phyloP scores from a whole-genome alignment of 2,888 invertebrate species.

The Tetropium fuscum region DNA sequence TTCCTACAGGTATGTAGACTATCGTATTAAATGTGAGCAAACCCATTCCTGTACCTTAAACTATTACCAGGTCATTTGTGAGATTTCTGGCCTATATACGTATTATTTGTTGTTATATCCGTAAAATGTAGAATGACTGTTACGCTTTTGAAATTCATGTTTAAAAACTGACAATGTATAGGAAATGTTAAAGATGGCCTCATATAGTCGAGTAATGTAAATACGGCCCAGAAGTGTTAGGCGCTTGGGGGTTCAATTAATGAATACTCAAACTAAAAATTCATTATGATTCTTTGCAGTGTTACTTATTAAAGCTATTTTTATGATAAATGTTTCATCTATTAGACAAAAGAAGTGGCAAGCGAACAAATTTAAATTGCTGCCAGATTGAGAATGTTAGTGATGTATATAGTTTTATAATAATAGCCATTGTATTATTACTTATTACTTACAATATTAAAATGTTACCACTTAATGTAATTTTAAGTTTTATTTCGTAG shows the following conservation, averaged over 20 bases:
- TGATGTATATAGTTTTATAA: slow-evolving; percentile 62
- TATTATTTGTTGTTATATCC: slow-evolving; percentile 46
- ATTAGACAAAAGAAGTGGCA: slow-evolving; percentile 47
- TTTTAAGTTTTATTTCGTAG: slow-evolving; percentile 56
- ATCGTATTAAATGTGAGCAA: too few relatives aligned
- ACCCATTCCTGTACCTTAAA: slow-evolving; percentile 27
- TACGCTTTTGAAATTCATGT: slow-evolving; percentile 43
- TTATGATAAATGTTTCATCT: slow-evolving; percentile 52
- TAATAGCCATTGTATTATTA: slow-evolving; percentile 55
- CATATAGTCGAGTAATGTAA: slow-evolving; percentile 37
- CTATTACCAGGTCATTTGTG: slow-evolving; percentile 40
- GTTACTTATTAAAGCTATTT: slow-evolving; percentile 52
- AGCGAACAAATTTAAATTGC: slow-evolving; percentile 39
- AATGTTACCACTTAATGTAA: slow-evolving; percentile 53
- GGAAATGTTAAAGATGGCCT: slow-evolving; percentile 41
- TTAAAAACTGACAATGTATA: slow-evolving; percentile 32
- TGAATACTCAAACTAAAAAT: slow-evolving; percentile 45
- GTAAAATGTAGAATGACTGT: slow-evolving; percentile 50
- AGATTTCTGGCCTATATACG: slow-evolving; percentile 48
- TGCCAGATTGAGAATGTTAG: slow-evolving; percentile 51
- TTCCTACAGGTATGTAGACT: too few relatives aligned
- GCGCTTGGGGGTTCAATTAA: slow-evolving; percentile 37
- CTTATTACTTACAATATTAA: slow-evolving; percentile 48
- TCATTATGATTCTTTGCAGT: slow-evolving; percentile 43
- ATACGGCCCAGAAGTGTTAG: slow-evolving; percentile 32